Evolutionary conservation across 2,113 vertebrate species (phyloP).

Genomic region (Entomyzon cyanotis): DNA sequence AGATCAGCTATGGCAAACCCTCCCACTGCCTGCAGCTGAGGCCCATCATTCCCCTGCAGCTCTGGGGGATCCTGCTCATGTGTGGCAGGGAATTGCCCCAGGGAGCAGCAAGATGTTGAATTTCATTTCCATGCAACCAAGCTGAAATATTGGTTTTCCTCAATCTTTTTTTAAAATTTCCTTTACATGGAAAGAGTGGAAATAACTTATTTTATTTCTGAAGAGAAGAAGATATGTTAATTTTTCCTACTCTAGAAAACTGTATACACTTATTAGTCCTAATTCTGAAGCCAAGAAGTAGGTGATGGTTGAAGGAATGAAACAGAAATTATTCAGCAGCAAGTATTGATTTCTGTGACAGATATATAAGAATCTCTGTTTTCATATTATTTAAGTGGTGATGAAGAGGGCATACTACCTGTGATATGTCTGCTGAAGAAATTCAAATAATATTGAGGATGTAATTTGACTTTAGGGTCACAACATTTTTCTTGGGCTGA

Average conservation of each 20-base stretch:
- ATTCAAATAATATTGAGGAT: background rate
- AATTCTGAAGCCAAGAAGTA: background rate
- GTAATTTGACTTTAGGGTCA: background rate
- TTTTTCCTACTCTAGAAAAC: background rate
- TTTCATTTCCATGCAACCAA: background rate
- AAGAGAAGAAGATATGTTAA: background rate
- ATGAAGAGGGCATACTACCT: background rate
- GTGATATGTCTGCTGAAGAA: background rate
- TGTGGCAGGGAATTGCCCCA: background rate
- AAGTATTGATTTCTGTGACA: background rate
- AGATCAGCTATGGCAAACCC: background rate
- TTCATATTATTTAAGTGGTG: background rate
- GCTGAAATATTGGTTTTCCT: background rate
- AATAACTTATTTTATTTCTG: background rate
- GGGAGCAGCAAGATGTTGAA: background rate
- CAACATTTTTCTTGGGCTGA: background rate
- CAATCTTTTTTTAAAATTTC: background rate
- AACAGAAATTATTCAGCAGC: background rate
- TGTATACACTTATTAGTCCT: accelerated
- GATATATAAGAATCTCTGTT: background rate
- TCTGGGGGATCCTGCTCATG: background rate
- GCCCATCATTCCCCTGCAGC: background rate
- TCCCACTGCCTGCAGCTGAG: background rate
- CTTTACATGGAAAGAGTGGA: background rate
- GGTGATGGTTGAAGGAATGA: background rate